phyloP scores from a whole-genome alignment of 2,888 invertebrate species.

The Iphiclides podalirius region DNA sequence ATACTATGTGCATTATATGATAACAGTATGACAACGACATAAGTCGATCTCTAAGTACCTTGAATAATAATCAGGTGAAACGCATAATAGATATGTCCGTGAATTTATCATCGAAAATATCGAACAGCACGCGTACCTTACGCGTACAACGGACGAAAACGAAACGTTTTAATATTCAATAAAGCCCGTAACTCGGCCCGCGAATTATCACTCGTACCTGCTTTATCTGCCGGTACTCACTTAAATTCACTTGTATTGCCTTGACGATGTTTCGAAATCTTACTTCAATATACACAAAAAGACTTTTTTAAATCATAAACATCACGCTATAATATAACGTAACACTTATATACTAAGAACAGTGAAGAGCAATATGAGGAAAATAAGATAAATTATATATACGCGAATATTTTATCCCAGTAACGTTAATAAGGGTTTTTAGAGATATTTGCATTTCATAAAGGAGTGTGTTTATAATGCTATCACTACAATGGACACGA shows the following conservation, averaged over 20 bases:
- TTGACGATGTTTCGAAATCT: background rate
- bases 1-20: background rate
- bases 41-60: background rate
- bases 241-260: background rate
- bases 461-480: too few species aligned
- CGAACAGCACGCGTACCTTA: background rate
- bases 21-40: slow-evolving; percentile 2
- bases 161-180: too few species aligned
- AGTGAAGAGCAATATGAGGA: too few species aligned
- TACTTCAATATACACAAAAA: background rate
- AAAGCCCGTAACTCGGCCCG: background rate
- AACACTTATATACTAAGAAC: too few species aligned
- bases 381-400: too few species aligned
- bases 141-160: too few species aligned
- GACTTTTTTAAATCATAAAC: too few species aligned
- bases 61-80: slow-evolving; percentile 5
- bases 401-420: too few species aligned
- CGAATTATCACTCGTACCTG: slow-evolving; percentile 2
- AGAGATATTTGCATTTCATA: too few species aligned
- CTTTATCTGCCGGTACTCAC: slow-evolving; percentile 2
- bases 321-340: too few species aligned
- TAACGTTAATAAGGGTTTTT: too few species aligned
- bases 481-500: too few species aligned
- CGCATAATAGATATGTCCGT: background rate
- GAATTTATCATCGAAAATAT: background rate